phyloP scores from a whole-genome alignment of 2,797 vertebrate genomes.

The Echeneis naucrates region DNA sequence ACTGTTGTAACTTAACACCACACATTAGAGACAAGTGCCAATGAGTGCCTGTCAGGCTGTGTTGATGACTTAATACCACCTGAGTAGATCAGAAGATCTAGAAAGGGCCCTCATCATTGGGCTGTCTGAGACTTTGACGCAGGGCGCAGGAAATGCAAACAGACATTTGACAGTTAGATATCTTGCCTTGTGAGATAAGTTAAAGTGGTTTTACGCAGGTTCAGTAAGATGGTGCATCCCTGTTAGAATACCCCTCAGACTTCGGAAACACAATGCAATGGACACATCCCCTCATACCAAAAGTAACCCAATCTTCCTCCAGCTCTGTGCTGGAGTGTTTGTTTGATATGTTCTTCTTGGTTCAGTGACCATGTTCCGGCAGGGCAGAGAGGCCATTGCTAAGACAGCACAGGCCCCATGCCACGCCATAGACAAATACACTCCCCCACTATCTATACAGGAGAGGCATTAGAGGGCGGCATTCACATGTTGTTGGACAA shows the following conservation, averaged over 20 bases:
- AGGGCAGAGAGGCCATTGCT: conserved; percentile 60
- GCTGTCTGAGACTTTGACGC: conserved; percentile 2
- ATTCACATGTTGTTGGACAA: conserved; percentile 66
- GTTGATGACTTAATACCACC: conserved; percentile 74
- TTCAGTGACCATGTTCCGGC: conserved; percentile 62
- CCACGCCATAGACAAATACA: conserved; percentile 79
- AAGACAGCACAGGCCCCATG: conserved; percentile 62
- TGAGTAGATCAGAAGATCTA: conserved; percentile 59
- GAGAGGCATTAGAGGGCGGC: conserved; percentile 62
- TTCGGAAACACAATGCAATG: conserved; percentile 42
- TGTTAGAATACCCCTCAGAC: conserved; percentile 21
- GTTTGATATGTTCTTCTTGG: conserved; percentile 72
- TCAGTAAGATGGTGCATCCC: background rate
- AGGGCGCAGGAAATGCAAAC: conserved; percentile 14
- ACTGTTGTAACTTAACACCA: conserved; percentile 69
- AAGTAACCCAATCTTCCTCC: conserved; percentile 63
- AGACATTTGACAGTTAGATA: conserved; percentile 4
- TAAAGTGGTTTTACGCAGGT: background rate
- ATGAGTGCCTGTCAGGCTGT: conserved; percentile 71
- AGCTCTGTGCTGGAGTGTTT: conserved; percentile 68
- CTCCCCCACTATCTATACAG: conserved; percentile 67
- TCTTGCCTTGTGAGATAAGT: background rate
- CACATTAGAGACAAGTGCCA: conserved; percentile 75
- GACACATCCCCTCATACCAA: conserved; percentile 56
- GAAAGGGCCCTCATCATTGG: conserved; percentile 43